These are phyloP conservation scores for Drosophila diplacantha DNA, from an alignment of 2,888 invertebrate species.

Conservation along the genomic window DNA sequence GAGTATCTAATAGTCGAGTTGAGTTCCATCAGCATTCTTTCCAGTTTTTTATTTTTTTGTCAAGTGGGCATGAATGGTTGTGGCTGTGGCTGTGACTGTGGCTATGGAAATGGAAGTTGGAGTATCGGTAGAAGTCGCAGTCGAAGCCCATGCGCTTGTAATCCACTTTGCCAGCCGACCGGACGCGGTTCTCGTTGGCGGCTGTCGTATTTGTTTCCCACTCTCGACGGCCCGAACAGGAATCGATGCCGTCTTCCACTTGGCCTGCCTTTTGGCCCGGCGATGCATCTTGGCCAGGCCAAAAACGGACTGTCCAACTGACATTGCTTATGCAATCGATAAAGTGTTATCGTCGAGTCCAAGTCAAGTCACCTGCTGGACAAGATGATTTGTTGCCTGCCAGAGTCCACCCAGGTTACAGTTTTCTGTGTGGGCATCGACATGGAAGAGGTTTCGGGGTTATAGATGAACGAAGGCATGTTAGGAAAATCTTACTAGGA, in stretches of 20 bases:
- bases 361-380: conserved; percentile 42
- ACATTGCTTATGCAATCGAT: conserved; percentile 37
- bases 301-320: conserved; percentile 3
- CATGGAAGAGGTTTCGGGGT: conserved; percentile 17
- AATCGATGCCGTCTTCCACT: conserved; percentile 11
- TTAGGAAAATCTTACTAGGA: no score
- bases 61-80: conserved; percentile 69
- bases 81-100: conserved; percentile 30
- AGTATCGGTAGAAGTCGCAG: conserved; percentile 14
- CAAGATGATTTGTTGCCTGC: conserved; percentile 36
- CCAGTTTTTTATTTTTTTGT: conserved; percentile 53
- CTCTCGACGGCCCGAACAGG: conserved; percentile 22
- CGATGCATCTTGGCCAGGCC: conserved; percentile 13
- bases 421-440: conserved; percentile 28
- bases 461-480: conserved; percentile 3
- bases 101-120: conserved; percentile 25
- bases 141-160: conserved; percentile 58
- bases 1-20: not conserved
- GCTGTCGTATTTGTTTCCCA: conserved; percentile 30
- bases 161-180: conserved; percentile 67
- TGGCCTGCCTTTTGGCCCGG: conserved; percentile 10
- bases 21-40: not conserved
- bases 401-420: conserved; percentile 19
- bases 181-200: conserved; percentile 69
- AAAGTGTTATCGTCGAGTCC: conserved; percentile 28